These are phyloP conservation scores for Bombus breviceps DNA, from an alignment of 1,140 invertebrate genomes.

Conservation along the genomic window DNA sequence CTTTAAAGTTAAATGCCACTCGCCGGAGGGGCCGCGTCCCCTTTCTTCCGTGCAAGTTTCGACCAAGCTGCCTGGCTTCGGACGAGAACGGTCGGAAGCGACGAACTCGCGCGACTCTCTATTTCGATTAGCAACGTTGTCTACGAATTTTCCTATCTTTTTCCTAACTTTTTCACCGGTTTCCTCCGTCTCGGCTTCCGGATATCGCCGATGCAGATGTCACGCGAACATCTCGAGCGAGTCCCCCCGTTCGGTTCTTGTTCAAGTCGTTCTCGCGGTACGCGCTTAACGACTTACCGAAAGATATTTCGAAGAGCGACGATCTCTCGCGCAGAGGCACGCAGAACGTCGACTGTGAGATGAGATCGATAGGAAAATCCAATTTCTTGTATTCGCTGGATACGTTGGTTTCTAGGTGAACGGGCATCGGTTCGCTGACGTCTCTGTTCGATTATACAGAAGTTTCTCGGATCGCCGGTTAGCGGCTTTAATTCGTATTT, in stretches of 20 bases:
- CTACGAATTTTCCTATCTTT: background rate
- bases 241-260: too few species aligned
- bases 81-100: fast-evolving
- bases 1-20: conserved; percentile 29
- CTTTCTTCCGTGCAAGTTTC: background rate
- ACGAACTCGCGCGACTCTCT: background rate
- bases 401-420: background rate
- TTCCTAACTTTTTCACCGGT: background rate
- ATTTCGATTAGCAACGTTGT: too few species aligned
- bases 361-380: background rate
- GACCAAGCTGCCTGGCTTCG: background rate
- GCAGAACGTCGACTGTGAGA: background rate
- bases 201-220: background rate
- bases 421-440: conserved; percentile 6
- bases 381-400: too few species aligned
- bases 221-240: background rate
- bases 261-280: background rate
- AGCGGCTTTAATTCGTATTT: conserved; percentile 78
- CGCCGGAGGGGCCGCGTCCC: background rate
- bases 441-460: conserved; percentile 62
- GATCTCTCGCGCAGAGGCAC: too few species aligned
- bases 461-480: conserved; percentile 61
- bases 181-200: background rate
- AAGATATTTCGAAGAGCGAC: too few species aligned
- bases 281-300: background rate